Base-by-base conservation (phyloP, 1,140 invertebrate species). In the Diabrotica undecimpunctata region DNA sequence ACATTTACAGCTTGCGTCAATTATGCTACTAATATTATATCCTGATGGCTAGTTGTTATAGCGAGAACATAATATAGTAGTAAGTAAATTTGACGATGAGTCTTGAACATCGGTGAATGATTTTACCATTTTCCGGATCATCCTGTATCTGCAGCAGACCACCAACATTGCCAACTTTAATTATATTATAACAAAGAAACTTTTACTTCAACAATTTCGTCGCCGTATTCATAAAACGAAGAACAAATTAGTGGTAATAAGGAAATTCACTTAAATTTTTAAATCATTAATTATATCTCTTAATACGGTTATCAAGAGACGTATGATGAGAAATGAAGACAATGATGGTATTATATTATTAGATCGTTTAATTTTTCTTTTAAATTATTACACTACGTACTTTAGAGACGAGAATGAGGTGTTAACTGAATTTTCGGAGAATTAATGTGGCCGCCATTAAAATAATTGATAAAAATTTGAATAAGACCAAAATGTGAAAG, bases 261-360 rank as follows among this genome's bases (percentile, higher is more conserved):
- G 41, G 41, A 46, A 46, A 46, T 46, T 46, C 41, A 46, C 41
- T 46, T 46, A 46, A 46, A 46, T 46, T 46, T 46, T 46, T 46
- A n/a, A 46, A 46, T 46, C 41, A 46, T 46, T 46, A 46, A 46
- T 46, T 46, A 46, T 46, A 46, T 46, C 41, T 46, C n/a, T 46
- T 46, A 46, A 46, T 46, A 46, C 8, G 41, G 41, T 46, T 46
- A 46, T 46, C 41, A 46, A 46, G 41, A 46, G 41, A 46, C 41
- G 8, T n/a, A 46, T 10, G 8, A 10, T 46, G 41, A 46, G n/a
- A 46, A 46, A 46, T 10, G 41, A 46, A 46, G 41, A 46, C 41
- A 46, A 46, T 10, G 41, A 46, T 46, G 41, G 41, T 46, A 46
- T 46, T 46, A 46, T 46, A n/a, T 46, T 8, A 46, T 46, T 46